These are phyloP conservation scores for Neosalanx taihuensis DNA, from an alignment of 2,797 vertebrate genomes.

Conservation along the genomic window DNA sequence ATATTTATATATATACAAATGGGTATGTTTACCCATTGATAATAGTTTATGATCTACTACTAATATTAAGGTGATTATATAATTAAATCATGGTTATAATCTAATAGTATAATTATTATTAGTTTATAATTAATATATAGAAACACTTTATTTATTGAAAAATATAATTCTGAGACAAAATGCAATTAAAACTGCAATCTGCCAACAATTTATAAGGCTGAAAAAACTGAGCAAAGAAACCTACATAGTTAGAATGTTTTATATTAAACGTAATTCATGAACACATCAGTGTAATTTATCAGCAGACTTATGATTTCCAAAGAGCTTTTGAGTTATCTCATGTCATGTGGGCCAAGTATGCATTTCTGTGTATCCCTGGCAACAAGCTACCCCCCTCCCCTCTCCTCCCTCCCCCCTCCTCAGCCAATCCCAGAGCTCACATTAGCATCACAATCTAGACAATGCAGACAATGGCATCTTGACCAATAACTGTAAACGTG, in stretches of 20 bases:
- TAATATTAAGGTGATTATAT: not conserved
- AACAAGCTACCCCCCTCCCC: conserved; percentile 17
- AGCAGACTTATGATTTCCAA: not conserved
- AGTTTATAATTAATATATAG: not conserved
- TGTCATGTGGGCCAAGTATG: conserved; percentile 65
- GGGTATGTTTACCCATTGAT: not conserved
- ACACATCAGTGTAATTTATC: not conserved
- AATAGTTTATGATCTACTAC: not conserved
- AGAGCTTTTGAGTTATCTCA: not conserved
- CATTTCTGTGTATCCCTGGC: conserved; percentile 36
- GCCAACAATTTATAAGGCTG: not conserved
- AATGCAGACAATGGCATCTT: conserved; percentile 60
- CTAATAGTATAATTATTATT: not conserved
- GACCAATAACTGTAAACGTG: conserved; percentile 71
- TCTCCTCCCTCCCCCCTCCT: conserved; percentile 34
- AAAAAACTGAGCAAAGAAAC: not conserved
- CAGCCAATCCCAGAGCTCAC: conserved; percentile 47
- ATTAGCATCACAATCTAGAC: conserved; percentile 75
- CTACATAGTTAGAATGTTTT: not conserved
- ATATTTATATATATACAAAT: not conserved
- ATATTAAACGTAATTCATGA: not conserved
- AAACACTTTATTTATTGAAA: not conserved
- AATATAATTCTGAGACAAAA: not conserved
- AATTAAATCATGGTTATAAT: not conserved
- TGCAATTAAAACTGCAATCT: not conserved